Evolutionary conservation across 2,797 vertebrate genomes (phyloP).

Genomic region (Lepilemur ruficaudatus): DNA sequence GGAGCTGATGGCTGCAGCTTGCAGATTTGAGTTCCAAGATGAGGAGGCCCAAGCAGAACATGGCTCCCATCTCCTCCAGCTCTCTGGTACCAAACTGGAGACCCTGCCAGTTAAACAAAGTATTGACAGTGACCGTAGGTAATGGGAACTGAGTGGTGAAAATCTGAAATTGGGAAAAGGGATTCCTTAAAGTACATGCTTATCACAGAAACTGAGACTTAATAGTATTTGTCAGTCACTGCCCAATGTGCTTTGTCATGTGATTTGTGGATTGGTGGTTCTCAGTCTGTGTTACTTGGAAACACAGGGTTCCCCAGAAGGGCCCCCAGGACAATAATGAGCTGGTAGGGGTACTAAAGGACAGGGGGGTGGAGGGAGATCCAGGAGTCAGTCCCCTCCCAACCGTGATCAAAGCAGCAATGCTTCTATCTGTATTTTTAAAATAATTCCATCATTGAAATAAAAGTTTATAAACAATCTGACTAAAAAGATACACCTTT

Average conservation of each 20-base stretch:
- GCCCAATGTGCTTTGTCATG: fast-evolving
- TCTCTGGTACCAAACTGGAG: conserved; percentile 91
- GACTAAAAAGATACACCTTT: background rate
- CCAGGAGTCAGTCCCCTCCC: fast-evolving
- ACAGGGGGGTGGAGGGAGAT: fast-evolving
- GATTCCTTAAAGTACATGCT: background rate
- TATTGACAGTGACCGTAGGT: background rate
- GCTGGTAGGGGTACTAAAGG: background rate
- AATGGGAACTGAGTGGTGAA: background rate
- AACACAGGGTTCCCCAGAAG: background rate
- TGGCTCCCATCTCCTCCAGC: conserved; percentile 94
- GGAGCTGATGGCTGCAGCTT: conserved; percentile 84
- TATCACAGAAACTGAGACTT: background rate
- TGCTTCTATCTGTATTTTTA: background rate
- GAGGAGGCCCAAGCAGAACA: conserved; percentile 93
- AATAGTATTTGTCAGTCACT: background rate
- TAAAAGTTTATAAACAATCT: background rate
- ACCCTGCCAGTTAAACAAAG: conserved; percentile 84
- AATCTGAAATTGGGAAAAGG: background rate
- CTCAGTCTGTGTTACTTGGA: background rate
- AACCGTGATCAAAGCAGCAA: background rate
- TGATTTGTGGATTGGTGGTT: background rate
- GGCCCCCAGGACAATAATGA: background rate
- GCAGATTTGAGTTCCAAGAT: conserved; percentile 87
- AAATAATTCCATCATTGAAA: background rate